Evolutionary conservation across 2,888 invertebrate species (phyloP).

Genomic region (Luperina testacea): DNA sequence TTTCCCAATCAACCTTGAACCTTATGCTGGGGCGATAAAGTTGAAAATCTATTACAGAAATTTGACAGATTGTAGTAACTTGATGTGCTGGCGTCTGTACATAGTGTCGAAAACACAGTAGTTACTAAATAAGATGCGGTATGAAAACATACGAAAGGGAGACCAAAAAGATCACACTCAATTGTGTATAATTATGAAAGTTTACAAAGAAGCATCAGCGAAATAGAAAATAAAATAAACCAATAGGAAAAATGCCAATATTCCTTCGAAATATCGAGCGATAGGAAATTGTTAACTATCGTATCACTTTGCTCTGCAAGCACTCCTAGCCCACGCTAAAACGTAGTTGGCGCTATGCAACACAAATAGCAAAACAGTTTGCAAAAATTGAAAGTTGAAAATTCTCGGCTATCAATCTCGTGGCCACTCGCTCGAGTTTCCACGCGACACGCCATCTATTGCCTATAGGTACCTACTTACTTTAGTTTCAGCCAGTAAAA

Average conservation of each 20-base stretch:
- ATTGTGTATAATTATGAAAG: neutral
- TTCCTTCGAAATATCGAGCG: neutral
- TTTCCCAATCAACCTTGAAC: no score
- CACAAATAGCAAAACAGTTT: conserved; percentile 10
- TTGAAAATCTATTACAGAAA: no score
- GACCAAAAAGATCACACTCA: neutral
- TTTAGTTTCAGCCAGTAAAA: neutral
- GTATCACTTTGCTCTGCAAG: neutral
- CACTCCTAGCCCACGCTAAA: neutral
- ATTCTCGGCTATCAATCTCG: conserved; percentile 18
- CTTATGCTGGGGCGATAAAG: no score
- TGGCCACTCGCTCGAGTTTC: neutral
- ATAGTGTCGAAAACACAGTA: neutral
- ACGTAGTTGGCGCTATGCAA: neutral
- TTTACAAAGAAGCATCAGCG: neutral
- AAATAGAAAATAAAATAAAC: neutral
- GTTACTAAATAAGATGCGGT: neutral
- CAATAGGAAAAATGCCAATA: neutral
- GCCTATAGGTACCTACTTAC: neutral
- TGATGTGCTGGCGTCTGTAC: no score
- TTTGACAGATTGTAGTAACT: no score
- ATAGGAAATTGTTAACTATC: conserved; percentile 2
- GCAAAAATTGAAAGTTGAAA: conserved; percentile 23
- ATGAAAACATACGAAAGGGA: neutral
- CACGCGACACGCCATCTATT: neutral